These are phyloP conservation scores for Gryon sp. DNA, from an alignment of 1,140 invertebrate species.

Conservation along the genomic window DNA sequence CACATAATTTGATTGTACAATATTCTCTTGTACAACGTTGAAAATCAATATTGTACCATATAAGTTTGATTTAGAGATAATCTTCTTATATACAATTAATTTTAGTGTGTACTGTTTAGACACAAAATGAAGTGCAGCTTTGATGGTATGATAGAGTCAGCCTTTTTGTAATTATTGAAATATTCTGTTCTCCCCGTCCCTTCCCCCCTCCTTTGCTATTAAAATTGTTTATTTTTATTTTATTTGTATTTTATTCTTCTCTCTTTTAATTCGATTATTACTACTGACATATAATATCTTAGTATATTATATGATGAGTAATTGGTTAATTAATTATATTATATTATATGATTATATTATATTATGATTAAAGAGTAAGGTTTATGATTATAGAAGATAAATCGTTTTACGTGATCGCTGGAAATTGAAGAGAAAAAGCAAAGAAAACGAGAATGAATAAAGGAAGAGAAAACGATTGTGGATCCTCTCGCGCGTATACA, in stretches of 20 bases:
- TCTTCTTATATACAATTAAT: constrained; percentile 59
- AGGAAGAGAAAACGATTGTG: constrained; percentile 7
- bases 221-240: constrained; percentile 61
- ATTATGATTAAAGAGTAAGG: constrained; percentile 39
- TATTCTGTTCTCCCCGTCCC: constrained; percentile 33
- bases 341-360: constrained; percentile 46
- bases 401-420: constrained; percentile 25
- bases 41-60: constrained; percentile 72
- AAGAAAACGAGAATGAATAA: no score
- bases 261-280: constrained; percentile 13
- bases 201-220: no score
- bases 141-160: constrained; percentile 72
- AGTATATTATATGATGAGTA: constrained; percentile 21
- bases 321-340: constrained; percentile 66
- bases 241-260: constrained; percentile 17
- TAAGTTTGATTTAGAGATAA: constrained; percentile 71
- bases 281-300: constrained; percentile 57
- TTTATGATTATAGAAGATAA: constrained; percentile 37
- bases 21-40: constrained; percentile 66
- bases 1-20: no score
- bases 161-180: constrained; percentile 71
- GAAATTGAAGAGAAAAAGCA: no score
- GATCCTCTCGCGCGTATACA: constrained; percentile 49
- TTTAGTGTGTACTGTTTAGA: constrained; percentile 54
- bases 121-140: constrained; percentile 64